Base-by-base conservation (phyloP, 2,888 invertebrate genomes). In the Neoascia interrupta region DNA sequence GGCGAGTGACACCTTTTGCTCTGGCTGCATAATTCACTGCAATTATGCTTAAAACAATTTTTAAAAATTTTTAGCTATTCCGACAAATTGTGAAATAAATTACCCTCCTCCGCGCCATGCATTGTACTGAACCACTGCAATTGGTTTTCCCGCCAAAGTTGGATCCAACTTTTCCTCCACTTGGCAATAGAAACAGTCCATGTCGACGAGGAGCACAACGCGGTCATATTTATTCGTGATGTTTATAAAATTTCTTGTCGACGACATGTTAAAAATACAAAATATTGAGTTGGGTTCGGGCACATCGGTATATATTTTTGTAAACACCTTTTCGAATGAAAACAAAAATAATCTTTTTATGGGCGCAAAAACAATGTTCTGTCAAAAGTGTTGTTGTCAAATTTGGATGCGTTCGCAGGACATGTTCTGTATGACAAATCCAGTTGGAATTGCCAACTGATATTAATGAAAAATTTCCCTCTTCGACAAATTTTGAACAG, bases 151-250 rank as follows among this genome's bases (percentile, higher is more conserved):
- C 87, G 91, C 91, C 81, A 96, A 90, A 70, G 91, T 90, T 0
- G 98, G 97, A 85, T 95, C 91, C n/a, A 96, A 89, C 86, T 96
- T 94, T 85, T 96, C 96, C 89, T 99, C 99, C 1, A 99, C 99
- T 92, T 99, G 99, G 84, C 98, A 99, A 88, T 97, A 99, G 89
- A 99, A 99, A 89, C 98, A 98, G 88, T 99, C 99, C 99, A 99
- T 99, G 87, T 99, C 99, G 51, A 99, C 94, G 51, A 99, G 90
- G 37, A 95, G 93, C 15, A 99, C 91, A 15, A 97, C 91, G 82
- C 95, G 90, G 79, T 92, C 92, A 76, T 88, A 88, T 75, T 88
- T 89, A 54, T 85, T 86, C 26, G 85, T 81, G 58, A 87, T 84
- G 39, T 85, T 83, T 21, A 87, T 82, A 61, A 82, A 84, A 73